phyloP scores from a whole-genome alignment of 1,140 invertebrate genomes.

The Drosophila bocki region DNA sequence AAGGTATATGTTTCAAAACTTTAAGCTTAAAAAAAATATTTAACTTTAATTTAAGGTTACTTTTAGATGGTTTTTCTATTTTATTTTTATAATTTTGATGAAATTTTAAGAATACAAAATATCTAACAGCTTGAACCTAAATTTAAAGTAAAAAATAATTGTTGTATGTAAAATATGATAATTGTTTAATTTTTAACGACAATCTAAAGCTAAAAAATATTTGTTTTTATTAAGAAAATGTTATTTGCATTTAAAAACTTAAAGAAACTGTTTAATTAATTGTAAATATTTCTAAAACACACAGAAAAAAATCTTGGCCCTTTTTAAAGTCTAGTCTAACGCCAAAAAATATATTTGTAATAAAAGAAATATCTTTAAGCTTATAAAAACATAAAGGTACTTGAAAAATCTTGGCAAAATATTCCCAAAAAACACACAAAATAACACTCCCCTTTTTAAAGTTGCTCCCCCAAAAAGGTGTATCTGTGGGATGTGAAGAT shows the following conservation, averaged over 20 bases:
- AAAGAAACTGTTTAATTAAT: too few species aligned
- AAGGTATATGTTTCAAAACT: too few species aligned
- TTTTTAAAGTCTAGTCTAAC: too few species aligned
- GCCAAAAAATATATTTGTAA: too few species aligned
- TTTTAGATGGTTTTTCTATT: neutral
- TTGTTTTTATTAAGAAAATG: too few species aligned
- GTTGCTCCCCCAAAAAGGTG: neutral
- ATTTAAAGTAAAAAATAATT: neutral
- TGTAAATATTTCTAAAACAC: too few species aligned
- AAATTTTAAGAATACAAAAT: neutral
- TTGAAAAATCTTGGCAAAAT: neutral
- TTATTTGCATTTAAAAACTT: too few species aligned
- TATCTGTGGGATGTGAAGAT: conserved; percentile 20
- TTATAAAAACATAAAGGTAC: neutral
- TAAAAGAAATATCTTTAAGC: too few species aligned
- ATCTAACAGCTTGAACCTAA: neutral
- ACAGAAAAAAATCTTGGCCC: too few species aligned
- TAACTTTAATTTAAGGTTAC: neutral
- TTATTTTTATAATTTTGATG: neutral
- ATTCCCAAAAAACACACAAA: neutral
- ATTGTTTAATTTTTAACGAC: too few species aligned
- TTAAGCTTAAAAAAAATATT: too few species aligned
- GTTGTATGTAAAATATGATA: too few species aligned
- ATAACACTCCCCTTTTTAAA: neutral
- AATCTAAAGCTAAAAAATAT: neutral